Evolutionary conservation across 1,140 invertebrate species (phyloP).

Genomic region (Steinernema khuongi): DNA sequence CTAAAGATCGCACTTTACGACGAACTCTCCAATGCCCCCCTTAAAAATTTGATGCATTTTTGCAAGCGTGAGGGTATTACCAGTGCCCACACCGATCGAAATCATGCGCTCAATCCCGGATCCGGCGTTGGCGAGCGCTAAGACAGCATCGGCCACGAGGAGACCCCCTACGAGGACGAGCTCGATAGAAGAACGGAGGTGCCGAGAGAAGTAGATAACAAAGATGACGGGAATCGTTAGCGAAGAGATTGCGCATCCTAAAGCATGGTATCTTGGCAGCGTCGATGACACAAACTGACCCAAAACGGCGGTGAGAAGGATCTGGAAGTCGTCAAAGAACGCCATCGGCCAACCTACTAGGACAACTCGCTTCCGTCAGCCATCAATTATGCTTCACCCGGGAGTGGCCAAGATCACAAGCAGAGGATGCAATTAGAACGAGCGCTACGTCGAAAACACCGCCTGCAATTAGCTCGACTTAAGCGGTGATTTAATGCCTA

Average conservation of each 20-base stretch:
- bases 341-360: too few species aligned
- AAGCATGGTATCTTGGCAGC: neutral
- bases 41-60: neutral
- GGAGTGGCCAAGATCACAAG: too few species aligned
- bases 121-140: neutral
- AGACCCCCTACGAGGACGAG: neutral
- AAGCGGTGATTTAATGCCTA: too few species aligned
- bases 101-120: conserved; percentile 3
- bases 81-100: neutral
- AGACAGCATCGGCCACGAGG: neutral
- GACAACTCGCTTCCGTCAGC: too few species aligned
- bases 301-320: neutral
- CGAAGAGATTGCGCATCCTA: neutral
- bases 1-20: too few species aligned
- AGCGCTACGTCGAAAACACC: too few species aligned
- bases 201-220: neutral
- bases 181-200: neutral
- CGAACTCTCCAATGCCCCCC: too few species aligned
- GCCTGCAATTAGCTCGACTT: too few species aligned
- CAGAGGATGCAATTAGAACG: too few species aligned
- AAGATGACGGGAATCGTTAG: neutral
- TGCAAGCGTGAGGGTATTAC: too few species aligned
- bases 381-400: too few species aligned
- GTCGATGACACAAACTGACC: neutral
- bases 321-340: neutral